Percentiles rank a stretch among this genome's conserved stretches.
phyloP scores from a whole-genome alignment of 2,113 vertebrate species.

The Dissostichus mawsoni region DNA sequence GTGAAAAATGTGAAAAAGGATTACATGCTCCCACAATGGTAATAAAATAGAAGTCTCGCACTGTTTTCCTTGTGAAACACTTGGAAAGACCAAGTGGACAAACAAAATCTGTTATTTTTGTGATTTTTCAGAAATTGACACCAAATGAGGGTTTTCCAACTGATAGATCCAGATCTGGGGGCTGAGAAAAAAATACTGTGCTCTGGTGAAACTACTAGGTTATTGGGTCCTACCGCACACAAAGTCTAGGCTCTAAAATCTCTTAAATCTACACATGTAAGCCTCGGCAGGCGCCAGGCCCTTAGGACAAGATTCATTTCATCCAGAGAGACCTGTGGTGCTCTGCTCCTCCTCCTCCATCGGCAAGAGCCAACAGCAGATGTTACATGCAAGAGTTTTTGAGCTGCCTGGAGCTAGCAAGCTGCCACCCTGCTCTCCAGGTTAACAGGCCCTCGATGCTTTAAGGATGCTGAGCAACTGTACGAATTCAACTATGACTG shows the following conservation, averaged over 20 bases:
- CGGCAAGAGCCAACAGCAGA: slow-evolving; percentile 50
- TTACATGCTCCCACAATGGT: background rate
- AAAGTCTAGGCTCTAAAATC: slow-evolving; percentile 10
- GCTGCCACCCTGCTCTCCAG: slow-evolving; percentile 47
- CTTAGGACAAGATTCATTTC: slow-evolving; percentile 42
- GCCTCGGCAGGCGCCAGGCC: slow-evolving; percentile 24
- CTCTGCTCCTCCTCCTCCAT: slow-evolving; percentile 45
- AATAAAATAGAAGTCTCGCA: background rate
- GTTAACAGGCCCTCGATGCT: slow-evolving; percentile 30
- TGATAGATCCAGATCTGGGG: background rate
- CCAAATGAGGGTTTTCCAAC: background rate
- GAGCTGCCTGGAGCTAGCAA: slow-evolving; percentile 41
- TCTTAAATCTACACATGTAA: slow-evolving; percentile 32
- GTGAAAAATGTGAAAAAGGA: background rate
- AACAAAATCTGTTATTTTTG: no score
- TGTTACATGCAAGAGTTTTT: slow-evolving; percentile 40
- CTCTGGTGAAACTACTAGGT: slow-evolving; percentile 9
- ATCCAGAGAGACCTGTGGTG: slow-evolving; percentile 41
- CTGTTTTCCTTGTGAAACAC: no score
- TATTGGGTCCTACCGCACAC: slow-evolving; percentile 9
- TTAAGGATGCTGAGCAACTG: slow-evolving; percentile 1
- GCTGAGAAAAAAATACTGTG: background rate
- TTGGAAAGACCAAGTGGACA: no score
- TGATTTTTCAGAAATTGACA: background rate
- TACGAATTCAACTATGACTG: background rate